Evolutionary conservation across 2,888 invertebrate species (phyloP).

Genomic region (Argyresthia goedartella): DNA sequence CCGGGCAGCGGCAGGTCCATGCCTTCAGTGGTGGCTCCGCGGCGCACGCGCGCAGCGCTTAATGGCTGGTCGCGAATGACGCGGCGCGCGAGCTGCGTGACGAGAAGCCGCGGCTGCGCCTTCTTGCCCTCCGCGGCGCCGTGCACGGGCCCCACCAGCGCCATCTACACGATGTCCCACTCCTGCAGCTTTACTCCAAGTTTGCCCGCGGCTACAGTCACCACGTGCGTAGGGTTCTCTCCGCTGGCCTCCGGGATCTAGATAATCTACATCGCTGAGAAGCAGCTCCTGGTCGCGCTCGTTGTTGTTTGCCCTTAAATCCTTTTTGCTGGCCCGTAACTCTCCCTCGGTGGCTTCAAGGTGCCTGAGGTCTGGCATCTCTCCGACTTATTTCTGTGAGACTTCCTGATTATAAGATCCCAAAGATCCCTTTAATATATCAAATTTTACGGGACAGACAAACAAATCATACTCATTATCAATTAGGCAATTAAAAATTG

Average conservation of each 20-base stretch:
- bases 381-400: too few relatives aligned
- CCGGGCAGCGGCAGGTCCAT: not conserved
- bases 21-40: not conserved
- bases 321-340: too few relatives aligned
- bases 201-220: not conserved
- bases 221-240: conserved; percentile 6
- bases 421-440: too few relatives aligned
- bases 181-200: conserved; percentile 1
- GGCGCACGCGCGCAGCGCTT: not conserved
- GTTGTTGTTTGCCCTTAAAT: too few relatives aligned
- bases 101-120: not conserved
- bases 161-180: conserved; percentile 5
- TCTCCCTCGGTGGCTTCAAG: too few relatives aligned
- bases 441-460: too few relatives aligned
- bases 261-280: too few relatives aligned
- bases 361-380: too few relatives aligned
- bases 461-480: too few relatives aligned
- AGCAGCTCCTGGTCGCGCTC: too few relatives aligned
- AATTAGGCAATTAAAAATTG: too few relatives aligned
- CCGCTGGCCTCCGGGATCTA: conserved; percentile 7
- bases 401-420: too few relatives aligned
- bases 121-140: not conserved
- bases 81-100: not conserved
- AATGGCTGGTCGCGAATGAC: not conserved
- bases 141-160: not conserved